phyloP scores from a whole-genome alignment of 2,113 vertebrate species.

The Cyprinus carpio region DNA sequence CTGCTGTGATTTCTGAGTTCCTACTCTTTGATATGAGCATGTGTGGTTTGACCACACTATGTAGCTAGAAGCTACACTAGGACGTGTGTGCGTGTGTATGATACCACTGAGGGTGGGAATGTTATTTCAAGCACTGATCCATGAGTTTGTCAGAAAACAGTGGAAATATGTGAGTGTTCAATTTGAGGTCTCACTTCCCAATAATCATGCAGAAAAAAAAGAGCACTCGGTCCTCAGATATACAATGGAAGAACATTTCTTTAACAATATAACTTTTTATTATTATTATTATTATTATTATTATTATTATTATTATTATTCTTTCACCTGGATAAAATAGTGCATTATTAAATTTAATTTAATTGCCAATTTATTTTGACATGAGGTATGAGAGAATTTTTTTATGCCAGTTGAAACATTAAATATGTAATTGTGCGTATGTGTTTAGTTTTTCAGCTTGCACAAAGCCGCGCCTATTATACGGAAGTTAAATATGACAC shows the following conservation, averaged over 20 bases:
- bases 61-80: not conserved
- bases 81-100: not conserved
- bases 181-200: conserved; percentile 2
- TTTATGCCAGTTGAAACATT: not conserved
- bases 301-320: no score
- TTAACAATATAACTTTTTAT: no score
- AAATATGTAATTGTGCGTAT: not conserved
- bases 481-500: not conserved
- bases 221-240: not conserved
- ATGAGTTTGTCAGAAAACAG: conserved; percentile 28
- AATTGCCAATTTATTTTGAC: not conserved
- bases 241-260: not conserved
- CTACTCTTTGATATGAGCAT: not conserved
- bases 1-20: not conserved
- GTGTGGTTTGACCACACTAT: conserved; percentile 24
- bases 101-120: conserved; percentile 22
- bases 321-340: no score
- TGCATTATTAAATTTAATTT: no score
- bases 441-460: not conserved
- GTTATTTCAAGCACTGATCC: conserved; percentile 33
- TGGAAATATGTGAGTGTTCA: not conserved
- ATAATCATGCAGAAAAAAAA: not conserved
- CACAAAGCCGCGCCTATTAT: not conserved
- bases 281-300: no score
- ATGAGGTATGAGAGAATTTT: not conserved